Evolutionary conservation across 2,888 invertebrate species (phyloP), one percentile per base, ranked within the genome.

Genomic region (Tuberolachnus salignus): DNA sequence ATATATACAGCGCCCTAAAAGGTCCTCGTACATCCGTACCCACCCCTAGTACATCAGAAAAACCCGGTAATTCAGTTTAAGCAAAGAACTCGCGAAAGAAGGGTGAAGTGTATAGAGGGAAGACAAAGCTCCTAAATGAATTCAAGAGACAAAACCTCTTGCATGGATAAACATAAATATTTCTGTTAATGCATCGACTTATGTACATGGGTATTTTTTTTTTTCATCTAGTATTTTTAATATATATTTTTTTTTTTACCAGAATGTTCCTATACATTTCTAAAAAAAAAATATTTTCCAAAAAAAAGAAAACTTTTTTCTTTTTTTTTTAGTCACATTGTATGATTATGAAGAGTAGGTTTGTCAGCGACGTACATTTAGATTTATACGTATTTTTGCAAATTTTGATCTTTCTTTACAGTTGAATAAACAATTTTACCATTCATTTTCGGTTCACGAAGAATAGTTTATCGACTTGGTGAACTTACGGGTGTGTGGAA

Each of bases 91-190:
- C 67, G 23, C 19, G 69, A 49, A 42, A 69, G 34, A 51, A 46
- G 66, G 64, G 74, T 34, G 66, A 51, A 69, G 63, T 61, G 26
- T 14, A 9, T 21, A 19, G 51, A 51, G 75, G 67, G 75, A 67
- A 67, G 55, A 67, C 66, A 78, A 78, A 78, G 78, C 78, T 69
- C 21, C 78, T 78, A 78, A 69, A 78, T 78, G 9, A 78, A 78
- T 78, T 78, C 78, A 78, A 13, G 59, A 61, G 53, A 53, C 51
- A 72, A 72, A 72, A 61, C 72, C 53, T 42, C 42, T 63, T 63
- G 73, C 73, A 42, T 34, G 51, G 21, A 73, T 63, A 63, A 63
- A 73, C 51, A 73, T 21, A 21, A 73, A 73, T 63, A 42, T 73
- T 63, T 10, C 14, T 46, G 26, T 72, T 72, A 1, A n/a, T 34